Base-by-base conservation (phyloP, 2,888 invertebrate species). In the Camponotus fellah region DNA sequence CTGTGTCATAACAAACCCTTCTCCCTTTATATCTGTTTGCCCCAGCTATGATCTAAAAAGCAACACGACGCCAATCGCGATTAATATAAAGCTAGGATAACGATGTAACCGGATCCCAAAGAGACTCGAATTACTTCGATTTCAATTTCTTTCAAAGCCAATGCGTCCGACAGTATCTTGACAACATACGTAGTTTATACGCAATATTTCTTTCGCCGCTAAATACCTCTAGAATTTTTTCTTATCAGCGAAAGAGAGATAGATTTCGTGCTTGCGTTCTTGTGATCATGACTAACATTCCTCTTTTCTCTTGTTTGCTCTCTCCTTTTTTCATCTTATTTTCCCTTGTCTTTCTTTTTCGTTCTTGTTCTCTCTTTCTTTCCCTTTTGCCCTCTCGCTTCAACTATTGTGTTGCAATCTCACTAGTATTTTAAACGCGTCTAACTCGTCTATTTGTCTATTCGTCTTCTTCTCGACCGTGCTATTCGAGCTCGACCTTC, bases 401-500 rank as follows among this genome's bases (percentile, higher is more conserved):
- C 1, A 49, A 17, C 49, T 26, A 10, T 17, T 2, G 14, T 53
- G 14, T 56, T 32, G 6, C 56, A 77, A 58, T 77, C 21, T 6
- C 37, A 37, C n/a, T 37, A 12, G 17, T 37, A 37, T 64, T 69
- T 68, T 53, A 62, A 56, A 56, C 66, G 65, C 26, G 37, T 56
- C 60, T 58, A 75, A 12, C 74, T 83, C 74, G 56, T 80, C 86
- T 84, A 85, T 85, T 85, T 85, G 72, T 76, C 85, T 75, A 80
- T 72, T 72, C 71, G 40, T 62, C 65, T 77, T 64, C 49, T 66
- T 65, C 14, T 46, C 72, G 68, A 79, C 72, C 82, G 26, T 26
- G 66, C 80, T 60, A 43, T 46, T 56, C 79, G 82, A 62, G 64
- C 43, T 62, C 88, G 85, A 83, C 84, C 84, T 88, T 88, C 88